Base-by-base conservation (phyloP, 2,888 invertebrate species). In the Xestobium rufovillosum region DNA sequence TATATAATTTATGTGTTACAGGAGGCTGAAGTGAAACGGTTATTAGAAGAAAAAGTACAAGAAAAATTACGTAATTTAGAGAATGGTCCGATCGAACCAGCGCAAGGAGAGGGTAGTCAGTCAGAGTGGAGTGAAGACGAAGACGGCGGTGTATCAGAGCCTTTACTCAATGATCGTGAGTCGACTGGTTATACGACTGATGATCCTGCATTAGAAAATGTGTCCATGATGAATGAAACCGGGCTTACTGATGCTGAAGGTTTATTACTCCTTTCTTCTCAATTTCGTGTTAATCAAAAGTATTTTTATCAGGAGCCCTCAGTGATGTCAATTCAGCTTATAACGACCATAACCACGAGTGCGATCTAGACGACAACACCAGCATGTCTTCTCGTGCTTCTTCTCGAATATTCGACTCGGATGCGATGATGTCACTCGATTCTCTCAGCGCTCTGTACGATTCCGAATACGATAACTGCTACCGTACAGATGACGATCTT, bases 161-260 rank as follows among this genome's bases (percentile, higher is more conserved):
- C 69, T 8, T 53, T 71, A n/a, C 50, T 71, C 16, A 67, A 67
- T 31, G 72, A 73, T 44, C 53, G 69, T 31, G 74, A 75, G 51
- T 85, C 84, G 45, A 83, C 85, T 1, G 86, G 86, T 14, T 88
- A 87, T 60, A 85, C 83, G n/a, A 87, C 86, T 1, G 87, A 88
- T 65, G 87, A 88, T 65, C 86, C 86, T 1, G 86, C 85, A 10
- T 69, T 87, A 8, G 87, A 88, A 65, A 87, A 88, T 65, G 78
- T 85, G 32, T 87, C 87, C 26, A 78, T 88, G 73, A 65, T 87
- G 11, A 86, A 88, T 66, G 88, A 88, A 65, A 82, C 85, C 12
- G 87, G 87, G 4, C 73, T 88, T 28, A 88, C 87, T 2, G 88
- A 88, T 67, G 87, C 86, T 6, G 88, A 89, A 71, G 88, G 73